Conservation (phyloP, 2,888 invertebrate genomes). For the Diabrotica balteata region DNA sequence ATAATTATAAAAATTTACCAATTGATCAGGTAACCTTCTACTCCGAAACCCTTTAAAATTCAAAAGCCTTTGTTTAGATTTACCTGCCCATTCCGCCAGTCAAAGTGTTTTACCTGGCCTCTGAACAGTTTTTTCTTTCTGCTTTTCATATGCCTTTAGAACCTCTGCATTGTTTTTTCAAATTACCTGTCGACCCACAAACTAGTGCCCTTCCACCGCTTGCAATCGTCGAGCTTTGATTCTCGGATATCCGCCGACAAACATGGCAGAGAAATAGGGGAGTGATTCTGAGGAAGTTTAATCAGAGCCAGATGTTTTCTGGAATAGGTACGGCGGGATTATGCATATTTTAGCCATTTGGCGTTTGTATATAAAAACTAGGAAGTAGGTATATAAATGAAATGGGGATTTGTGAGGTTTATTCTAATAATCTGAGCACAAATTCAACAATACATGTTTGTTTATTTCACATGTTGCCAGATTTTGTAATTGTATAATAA, state of each 20-base stretch:
- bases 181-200: conserved; percentile 5
- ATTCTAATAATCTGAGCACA: too few relatives aligned
- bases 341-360: not conserved
- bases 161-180: conserved; percentile 22
- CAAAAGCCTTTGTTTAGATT: conserved; percentile 25
- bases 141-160: conserved; percentile 13
- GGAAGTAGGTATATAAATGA: not conserved
- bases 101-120: conserved; percentile 7
- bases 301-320: not conserved
- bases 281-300: not conserved
- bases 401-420: not conserved
- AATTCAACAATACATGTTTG: too few relatives aligned
- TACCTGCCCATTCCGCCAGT: conserved; percentile 15
- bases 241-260: conserved; percentile 7
- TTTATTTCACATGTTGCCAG: too few relatives aligned
- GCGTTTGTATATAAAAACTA: not conserved
- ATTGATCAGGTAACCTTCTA: too few relatives aligned
- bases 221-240: not conserved
- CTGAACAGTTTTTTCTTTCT: not conserved
- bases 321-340: not conserved
- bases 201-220: conserved; percentile 2
- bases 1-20: too few relatives aligned
- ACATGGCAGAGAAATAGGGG: not conserved
- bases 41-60: not conserved
- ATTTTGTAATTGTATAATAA: too few relatives aligned